Conservation (phyloP, 2,797 vertebrate species). For the Etheostoma nigrum region DNA sequence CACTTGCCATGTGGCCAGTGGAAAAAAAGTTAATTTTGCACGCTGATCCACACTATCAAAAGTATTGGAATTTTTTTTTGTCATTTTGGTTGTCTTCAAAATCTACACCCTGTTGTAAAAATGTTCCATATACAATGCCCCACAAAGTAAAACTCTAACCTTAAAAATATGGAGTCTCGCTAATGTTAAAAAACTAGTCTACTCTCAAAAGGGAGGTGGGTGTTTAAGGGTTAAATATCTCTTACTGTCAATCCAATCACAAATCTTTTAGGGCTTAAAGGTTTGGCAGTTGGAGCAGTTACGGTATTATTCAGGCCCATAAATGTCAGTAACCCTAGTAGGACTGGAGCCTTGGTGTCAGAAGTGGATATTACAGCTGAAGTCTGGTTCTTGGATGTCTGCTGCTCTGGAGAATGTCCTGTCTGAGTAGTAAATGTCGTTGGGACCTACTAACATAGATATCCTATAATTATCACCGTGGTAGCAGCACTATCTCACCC, state of each 20-base stretch:
- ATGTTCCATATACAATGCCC: neutral
- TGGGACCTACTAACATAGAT: conserved; percentile 14
- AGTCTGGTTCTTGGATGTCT: conserved; percentile 15
- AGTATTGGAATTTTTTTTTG: neutral
- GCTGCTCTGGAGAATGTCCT: conserved; percentile 35
- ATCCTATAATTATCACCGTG: conserved; percentile 19
- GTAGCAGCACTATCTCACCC: conserved; percentile 17
- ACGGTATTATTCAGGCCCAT: neutral
- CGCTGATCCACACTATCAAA: neutral
- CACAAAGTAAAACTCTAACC: neutral
- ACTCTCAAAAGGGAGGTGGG: neutral
- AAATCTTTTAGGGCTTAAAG: neutral
- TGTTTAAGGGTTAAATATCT: neutral
- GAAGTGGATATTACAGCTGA: neutral
- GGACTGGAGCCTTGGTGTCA: conserved; percentile 1
- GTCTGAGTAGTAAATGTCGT: conserved; percentile 8
- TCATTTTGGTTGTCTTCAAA: neutral
- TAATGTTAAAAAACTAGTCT: too few relatives aligned
- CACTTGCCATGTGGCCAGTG: too few relatives aligned
- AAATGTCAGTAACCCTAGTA: conserved; percentile 10
- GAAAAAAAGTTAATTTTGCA: too few relatives aligned
- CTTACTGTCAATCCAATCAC: neutral
- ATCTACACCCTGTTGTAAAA: neutral
- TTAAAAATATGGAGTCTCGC: neutral
- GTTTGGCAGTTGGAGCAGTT: neutral